These are phyloP conservation scores for Melanerpes aurifrons DNA, from an alignment of 2,113 vertebrate genomes.

Conservation along the genomic window DNA sequence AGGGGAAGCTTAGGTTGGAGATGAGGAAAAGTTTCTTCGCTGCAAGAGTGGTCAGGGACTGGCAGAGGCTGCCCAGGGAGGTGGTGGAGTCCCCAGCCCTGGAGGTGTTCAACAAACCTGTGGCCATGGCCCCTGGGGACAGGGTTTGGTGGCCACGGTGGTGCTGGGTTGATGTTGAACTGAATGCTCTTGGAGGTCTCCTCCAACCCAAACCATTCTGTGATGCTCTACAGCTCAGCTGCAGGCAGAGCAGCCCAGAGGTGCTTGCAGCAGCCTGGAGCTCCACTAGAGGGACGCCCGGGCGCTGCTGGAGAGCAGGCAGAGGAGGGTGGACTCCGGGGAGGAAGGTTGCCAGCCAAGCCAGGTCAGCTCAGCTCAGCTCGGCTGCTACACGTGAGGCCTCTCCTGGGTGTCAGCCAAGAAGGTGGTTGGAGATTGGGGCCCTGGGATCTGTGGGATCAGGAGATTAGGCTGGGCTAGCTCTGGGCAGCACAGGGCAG, in stretches of 20 bases:
- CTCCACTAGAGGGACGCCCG: background rate
- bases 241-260: background rate
- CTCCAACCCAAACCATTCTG: no score
- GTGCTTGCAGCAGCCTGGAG: background rate
- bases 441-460: background rate
- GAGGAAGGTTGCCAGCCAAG: background rate
- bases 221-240: background rate
- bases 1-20: no score
- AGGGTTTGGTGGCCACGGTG: no score
- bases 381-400: background rate
- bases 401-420: background rate
- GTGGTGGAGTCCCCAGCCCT: no score
- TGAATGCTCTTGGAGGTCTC: no score
- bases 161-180: no score
- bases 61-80: no score
- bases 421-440: background rate
- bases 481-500: accelerated
- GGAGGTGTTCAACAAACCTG: no score
- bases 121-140: no score
- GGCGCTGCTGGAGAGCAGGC: background rate
- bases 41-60: no score
- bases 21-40: no score
- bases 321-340: no score
- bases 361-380: background rate
- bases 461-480: background rate